Base-by-base conservation (phyloP, 2,797 vertebrate species). In the Tympanoctomys barrerae region DNA sequence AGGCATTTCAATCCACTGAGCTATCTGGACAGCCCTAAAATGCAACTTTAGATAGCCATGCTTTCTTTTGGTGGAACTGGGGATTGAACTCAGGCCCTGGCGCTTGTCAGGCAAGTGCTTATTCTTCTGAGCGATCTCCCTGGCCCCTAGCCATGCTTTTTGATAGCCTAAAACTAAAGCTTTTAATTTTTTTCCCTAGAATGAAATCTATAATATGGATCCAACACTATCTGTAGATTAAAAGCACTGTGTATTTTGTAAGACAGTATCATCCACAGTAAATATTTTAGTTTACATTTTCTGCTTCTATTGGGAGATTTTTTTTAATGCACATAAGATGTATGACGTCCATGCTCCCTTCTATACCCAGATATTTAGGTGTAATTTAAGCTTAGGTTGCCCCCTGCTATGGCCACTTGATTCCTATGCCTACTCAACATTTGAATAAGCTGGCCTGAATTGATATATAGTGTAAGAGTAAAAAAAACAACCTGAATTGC, bases 401-500 rank as follows among this genome's bases (percentile, higher is more conserved):
- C 33, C 68, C 64, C 3, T 21, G 13, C 78, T 61, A 91, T 54
- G 83, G 19, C 26, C 42, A 73, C n/a, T 57, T 64, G 28, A 28
- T 24, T n/a, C 13, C 26, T 61, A 70, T 66, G 36, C 19, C 62
- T 77, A 21, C 9, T 54, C 16, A 86, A 36, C 31, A 14, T 78
- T 52, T 80, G 18, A 90, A 91, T 77, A 82, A 33, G 19, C 42
- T 82, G 66, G 22, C 73, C 18, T 92, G 39, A 89, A 62, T 16
- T 89, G 26, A 90, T 24, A 7, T 70, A 14, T 49, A 24, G 21
- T 79, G 16, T 87, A 31, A 73, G 16, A 57, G 22, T 71, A 94
- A 94, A 84, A 94, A 94, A 84, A 87, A 54, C 13, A 85, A 22
- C 57, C 39, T 19, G 28, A 78, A 75, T 78, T 95, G 95, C 46